A percentile compares a stretch with the other conserved stretches of the same genome.
Conservation (phyloP, 2,888 invertebrate genomes). For the Trilocha varians region DNA sequence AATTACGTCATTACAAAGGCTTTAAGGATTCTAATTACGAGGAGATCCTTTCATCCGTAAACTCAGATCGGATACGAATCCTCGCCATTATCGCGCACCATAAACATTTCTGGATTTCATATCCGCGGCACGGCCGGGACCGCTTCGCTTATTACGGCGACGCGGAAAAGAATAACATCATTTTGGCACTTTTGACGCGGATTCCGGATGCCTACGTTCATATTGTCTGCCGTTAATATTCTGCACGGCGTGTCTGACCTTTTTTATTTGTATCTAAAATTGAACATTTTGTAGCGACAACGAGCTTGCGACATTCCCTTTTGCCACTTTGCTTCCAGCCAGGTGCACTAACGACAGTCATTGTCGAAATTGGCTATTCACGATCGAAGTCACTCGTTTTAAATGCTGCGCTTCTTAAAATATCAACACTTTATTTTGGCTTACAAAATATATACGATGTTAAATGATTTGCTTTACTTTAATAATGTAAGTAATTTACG, state of each 20-base stretch:
- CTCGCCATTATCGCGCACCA: conserved; percentile 58
- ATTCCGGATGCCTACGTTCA: conserved; percentile 70
- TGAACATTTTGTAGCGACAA: conserved; percentile 72
- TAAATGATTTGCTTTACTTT: no score
- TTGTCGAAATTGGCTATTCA: conserved; percentile 14
- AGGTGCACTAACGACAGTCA: conserved; percentile 44
- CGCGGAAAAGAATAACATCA: conserved; percentile 70
- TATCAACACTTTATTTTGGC: background rate
- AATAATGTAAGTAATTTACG: no score
- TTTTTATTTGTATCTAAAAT: conserved; percentile 74
- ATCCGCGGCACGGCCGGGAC: conserved; percentile 62
- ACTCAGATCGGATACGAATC: conserved; percentile 60
- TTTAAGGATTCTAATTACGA: conserved; percentile 65
- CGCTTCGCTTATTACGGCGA: conserved; percentile 64
- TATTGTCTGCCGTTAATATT: conserved; percentile 72
- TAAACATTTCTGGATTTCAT: conserved; percentile 71
- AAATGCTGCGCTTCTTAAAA: background rate
- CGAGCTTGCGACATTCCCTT: conserved; percentile 56
- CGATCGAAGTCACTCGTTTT: background rate
- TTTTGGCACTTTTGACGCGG: conserved; percentile 70
- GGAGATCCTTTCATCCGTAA: conserved; percentile 53
- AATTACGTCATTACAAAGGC: conserved; percentile 61
- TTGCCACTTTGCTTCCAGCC: conserved; percentile 42
- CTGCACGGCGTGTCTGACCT: conserved; percentile 68
- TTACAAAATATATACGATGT: no score